Evolutionary conservation across 2,888 invertebrate genomes (phyloP), one percentile per base, ranked within the genome.

Genomic region (Flexamia atlantica): DNA sequence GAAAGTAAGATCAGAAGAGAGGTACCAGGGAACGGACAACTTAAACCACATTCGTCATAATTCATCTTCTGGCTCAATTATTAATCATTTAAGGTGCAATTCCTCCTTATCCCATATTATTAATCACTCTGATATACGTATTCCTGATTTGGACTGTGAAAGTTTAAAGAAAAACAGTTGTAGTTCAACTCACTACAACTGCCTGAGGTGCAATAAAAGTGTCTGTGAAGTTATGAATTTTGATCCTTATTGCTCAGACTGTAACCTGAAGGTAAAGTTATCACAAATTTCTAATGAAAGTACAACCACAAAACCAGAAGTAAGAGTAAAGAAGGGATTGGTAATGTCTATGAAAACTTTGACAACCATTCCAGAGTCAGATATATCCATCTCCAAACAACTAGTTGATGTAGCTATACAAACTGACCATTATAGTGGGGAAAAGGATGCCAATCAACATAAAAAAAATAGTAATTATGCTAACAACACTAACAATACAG

Each of bases 251-350:
- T 64, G 64, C 30, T 64, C 28, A 12, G 64, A 64, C 17, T 28
- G 64, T 14, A 25, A 64, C n/a, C 64, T 64, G 0, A 64, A 64
- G 28, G 14, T 17, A 2, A 64, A 64, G 12, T 14, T 64, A 64
- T 64, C 64, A 64, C 64, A 64, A 64, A 30, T 64, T 28, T 64
- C 28, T 64, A 64, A 64, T 30, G 30, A 64, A 28, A 64, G 64
- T 30, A 28, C 14, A 3, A 64, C 5, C 28, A 28, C 25, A 28
- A 28, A 64, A 12, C 2, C 12, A 64, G 17, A 28, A n/a, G 28
- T 14, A 14, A 14, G 30, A 17, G 1, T 12, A 28, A 30, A 23
- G 3, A 30, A 28, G 17, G 30, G 64, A 20, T 12, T 28, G 2
- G 28, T 17, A 14, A 28, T 12, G 10, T 64, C 64, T 64, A 17